Evolutionary conservation across 1,140 invertebrate species (phyloP).

Genomic region (Pectinophora gossypiella): DNA sequence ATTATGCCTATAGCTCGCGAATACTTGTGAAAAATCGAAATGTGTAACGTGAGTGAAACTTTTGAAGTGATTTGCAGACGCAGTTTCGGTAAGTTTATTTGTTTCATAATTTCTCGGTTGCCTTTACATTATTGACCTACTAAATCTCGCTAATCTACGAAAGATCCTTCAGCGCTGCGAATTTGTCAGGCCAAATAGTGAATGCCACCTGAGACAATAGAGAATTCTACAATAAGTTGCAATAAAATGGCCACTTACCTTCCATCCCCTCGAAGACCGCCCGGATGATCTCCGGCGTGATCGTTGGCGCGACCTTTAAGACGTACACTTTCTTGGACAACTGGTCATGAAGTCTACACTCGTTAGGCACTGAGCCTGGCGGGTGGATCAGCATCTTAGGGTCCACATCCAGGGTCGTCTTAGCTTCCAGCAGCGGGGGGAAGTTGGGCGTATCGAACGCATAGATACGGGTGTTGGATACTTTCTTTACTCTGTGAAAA

Average conservation of each 20-base stretch:
- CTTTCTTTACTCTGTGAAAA: constrained; percentile 84
- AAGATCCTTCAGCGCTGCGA: too few relatives aligned
- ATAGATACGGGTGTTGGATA: constrained; percentile 88
- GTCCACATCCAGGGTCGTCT: constrained; percentile 52
- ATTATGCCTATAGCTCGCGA: too few relatives aligned
- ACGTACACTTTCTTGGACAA: constrained; percentile 91
- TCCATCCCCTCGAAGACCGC: constrained; percentile 53
- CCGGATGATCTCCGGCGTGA: constrained; percentile 86
- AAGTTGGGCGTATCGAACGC: constrained; percentile 96
- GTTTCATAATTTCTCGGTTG: too few relatives aligned
- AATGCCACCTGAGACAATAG: too few relatives aligned
- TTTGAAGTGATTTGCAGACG: too few relatives aligned
- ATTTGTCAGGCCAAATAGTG: too few relatives aligned
- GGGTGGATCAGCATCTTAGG: constrained; percentile 56
- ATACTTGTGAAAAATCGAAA: too few relatives aligned
- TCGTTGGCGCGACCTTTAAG: constrained; percentile 92
- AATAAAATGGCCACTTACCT: constrained; percentile 44
- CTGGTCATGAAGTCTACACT: constrained; percentile 80
- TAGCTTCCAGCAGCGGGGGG: constrained; percentile 79
- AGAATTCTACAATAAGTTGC: too few relatives aligned
- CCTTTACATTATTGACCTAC: too few relatives aligned
- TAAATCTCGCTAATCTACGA: too few relatives aligned
- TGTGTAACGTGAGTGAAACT: too few relatives aligned
- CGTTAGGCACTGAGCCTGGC: constrained; percentile 46
- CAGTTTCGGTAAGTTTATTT: too few relatives aligned